Base-by-base conservation (phyloP, 2,113 vertebrate species). In the Spea bombifrons region DNA sequence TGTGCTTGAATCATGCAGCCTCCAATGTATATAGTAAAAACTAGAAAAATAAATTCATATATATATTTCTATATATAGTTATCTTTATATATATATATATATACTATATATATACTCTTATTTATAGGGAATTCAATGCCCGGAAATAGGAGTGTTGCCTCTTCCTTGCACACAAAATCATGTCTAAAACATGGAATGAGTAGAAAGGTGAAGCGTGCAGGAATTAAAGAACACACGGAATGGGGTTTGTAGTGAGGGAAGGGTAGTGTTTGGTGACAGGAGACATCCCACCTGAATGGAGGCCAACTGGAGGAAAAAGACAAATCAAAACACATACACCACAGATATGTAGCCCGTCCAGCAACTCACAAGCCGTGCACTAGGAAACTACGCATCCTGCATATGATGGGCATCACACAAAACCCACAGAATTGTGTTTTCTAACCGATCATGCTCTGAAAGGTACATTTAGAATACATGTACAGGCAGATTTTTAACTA, bases 41-140 rank as follows among this genome's bases (percentile, higher is more conserved):
- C 78, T 80, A 80, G 49, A 80, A 80, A 80, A 80, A 80, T 80
- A 80, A 65, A 80, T 80, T 59, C 71, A 74, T 73, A 80, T 74
- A 80, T 67, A 80, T 79, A 66, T 73, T 45, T 72, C n/a, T 73
- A 66, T 66, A 73, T 80, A 80, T 68, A 74, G 30, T 57, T 80
- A 59, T 74, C 64, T 73, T 59, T 73, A 55, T 73, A 73, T 80
- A 73, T 78, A 63, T 73, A 76, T 76, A 46, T 47, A 47, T 17
- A 64, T 71, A n/a, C 17, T 16, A 12, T 59, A 17, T 64, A 17
- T 64, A 17, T 30, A 17, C 57, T 48, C 55, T 74, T 45, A 67
- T 73, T 73, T 73, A 80, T 74, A 74, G 71, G 50, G 78, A 80
- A 63, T 64, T 74, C 63, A 73, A 80, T 80, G 78, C 78, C 78